Base-by-base conservation (phyloP, 2,113 vertebrate genomes). In the Antechinus stuartii region DNA sequence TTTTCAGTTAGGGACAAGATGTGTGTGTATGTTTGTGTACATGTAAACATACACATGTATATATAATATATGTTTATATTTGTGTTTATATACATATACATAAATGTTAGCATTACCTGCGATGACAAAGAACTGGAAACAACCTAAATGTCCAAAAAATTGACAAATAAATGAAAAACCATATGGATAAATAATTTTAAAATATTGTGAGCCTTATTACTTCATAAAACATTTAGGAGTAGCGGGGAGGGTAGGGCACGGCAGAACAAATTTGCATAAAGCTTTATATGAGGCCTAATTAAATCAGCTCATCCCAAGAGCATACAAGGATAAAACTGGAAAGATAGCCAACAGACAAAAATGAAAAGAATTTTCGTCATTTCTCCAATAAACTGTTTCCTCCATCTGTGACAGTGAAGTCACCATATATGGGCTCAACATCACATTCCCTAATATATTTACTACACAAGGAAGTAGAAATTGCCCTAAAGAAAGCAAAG, bases 181-280 rank as follows among this genome's bases (percentile, higher is more conserved):
- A 42, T 42, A 84, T 84, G 68, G 68, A 84, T 42, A 42, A 84
- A 42, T 23, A 6, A 42, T 23, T 84, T 22, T 42, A 42, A 42
- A 76, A 76, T n/a, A n/a, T 84, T 84, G n/a, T 42, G n/a, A 84
- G 19, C 19, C 5, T 42, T 42, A 42, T 84, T 76, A 35, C 68
- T 76, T 42, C n/a, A 84, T 84, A 23, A 23, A 84, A 6, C n/a
- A 84, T 16, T 16, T 6, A 84, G 68, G n/a, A 84, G 68, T 7
- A 6, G 35, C 16, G n/a, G 35, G n/a, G 22, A 16, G 8, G 54
- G 19, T 2, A 14, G 61, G 61, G n/a, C 68, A 84, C 42, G 19
- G n/a, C n/a, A 84, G 68, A 84, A 84, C n/a, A 42, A 84, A 84
- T 84, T 42, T 84, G 68, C 68, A 84, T n/a, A 84, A 84, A 84